Base-by-base conservation (phyloP, 1,140 invertebrate genomes). In the Drosophila trapezifrons region DNA sequence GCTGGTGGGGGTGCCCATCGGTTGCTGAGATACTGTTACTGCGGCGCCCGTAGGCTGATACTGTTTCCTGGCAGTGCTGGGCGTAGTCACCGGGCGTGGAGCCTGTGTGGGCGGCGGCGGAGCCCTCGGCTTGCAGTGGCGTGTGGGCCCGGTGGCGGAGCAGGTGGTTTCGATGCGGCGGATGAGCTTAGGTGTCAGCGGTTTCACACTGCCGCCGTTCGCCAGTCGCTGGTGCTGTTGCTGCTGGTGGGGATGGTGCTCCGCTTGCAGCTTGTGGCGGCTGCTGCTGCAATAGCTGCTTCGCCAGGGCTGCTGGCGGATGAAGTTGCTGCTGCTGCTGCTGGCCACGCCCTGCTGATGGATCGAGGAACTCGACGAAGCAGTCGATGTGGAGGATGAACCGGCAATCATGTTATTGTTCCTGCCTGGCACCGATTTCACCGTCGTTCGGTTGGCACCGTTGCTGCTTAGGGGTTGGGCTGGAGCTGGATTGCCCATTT, bases 181-280 rank as follows among this genome's bases (percentile, higher is more conserved):
- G 18, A 91, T 87, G 8, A 92, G 55, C 43, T 92, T 92, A 12
- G 91, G 91, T 17, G 91, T 92, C 32, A 92, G 43, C 9, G 91
- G 91, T 27, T 92, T 91, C 0, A 91, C 76, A 18, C 55, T 84
- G 37, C 45, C 38, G 62, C 71, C 56, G 38, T 7, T 38, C 40
- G 55, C 47, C 13, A 76, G 35, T 27, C 75, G 59, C 20, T 75
- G 58, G 47, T 67, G 75, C 51, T 63, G 64, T 22, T 73, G 64
- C 8, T 67, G 47, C 56, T 72, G 71, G 27, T 72, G 62, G 12
- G 55, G 42, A 20, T 55, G 58, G 17, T 42, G 58, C 2, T 66
- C 55, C 1, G 83, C 25, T 51, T 70, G 72, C 35, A 71, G 3
- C 38, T 64, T 70, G 37, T 56, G 64, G 17, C 80, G 67, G 29